A percentile compares a stretch with the other conserved stretches of the same genome.
Conservation (phyloP, 2,113 vertebrate genomes). For the Syngnathus scovelli region DNA sequence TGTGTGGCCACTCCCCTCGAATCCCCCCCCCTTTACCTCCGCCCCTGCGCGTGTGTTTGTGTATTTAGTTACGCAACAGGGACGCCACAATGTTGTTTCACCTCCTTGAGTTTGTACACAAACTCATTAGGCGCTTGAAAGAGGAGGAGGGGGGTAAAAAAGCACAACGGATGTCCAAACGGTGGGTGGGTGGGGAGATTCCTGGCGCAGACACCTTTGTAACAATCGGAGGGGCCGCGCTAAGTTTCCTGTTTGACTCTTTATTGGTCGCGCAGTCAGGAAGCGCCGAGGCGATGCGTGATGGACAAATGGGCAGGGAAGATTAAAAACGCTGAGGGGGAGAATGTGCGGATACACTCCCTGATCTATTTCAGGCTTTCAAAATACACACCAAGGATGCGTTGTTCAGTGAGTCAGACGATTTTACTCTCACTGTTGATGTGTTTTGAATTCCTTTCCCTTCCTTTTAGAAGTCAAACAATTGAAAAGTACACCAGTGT, state of each 20-base stretch:
- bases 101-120: constrained; percentile 26
- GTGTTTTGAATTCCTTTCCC: constrained; percentile 51
- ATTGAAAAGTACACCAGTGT: not conserved
- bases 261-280: constrained; percentile 65
- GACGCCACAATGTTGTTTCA: constrained; percentile 12
- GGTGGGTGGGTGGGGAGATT: constrained; percentile 13
- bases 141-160: constrained; percentile 20
- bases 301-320: constrained; percentile 65
- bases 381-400: constrained; percentile 48
- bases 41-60: constrained; percentile 12
- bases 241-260: constrained; percentile 65
- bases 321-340: constrained; percentile 57
- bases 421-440: constrained; percentile 39
- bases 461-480: constrained; percentile 40
- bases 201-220: constrained; percentile 56
- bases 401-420: constrained; percentile 50
- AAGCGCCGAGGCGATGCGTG: constrained; percentile 49
- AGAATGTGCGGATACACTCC: constrained; percentile 65
- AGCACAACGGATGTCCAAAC: constrained; percentile 37
- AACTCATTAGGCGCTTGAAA: not conserved
- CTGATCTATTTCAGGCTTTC: constrained; percentile 60
- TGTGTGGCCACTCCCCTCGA: constrained; percentile 21
- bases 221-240: constrained; percentile 61
- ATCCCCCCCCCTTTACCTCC: not conserved
- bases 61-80: constrained; percentile 18